Percentiles rank a stretch among this genome's conserved stretches.
These are phyloP conservation scores for Hyperopisus bebe DNA, from an alignment of 2,113 vertebrate genomes.

Conservation along the genomic window DNA sequence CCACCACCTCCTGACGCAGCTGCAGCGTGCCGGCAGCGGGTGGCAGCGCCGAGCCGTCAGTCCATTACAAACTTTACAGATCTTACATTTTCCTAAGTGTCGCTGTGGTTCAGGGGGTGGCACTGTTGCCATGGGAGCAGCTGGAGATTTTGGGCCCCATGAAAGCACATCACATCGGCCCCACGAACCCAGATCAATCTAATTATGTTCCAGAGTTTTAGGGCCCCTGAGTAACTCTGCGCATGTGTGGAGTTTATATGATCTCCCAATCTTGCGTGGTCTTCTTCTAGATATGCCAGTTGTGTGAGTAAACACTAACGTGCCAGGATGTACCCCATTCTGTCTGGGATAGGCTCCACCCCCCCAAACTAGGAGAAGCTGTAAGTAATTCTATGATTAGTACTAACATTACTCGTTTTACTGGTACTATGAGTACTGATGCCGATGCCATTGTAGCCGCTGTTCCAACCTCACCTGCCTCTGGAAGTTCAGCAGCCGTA, in stretches of 20 bases:
- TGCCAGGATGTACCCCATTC: not conserved
- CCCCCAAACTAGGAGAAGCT: not conserved
- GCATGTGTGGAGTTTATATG: not conserved
- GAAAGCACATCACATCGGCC: not conserved
- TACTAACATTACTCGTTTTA: not conserved
- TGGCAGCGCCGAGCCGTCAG: not conserved
- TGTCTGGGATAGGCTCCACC: not conserved
- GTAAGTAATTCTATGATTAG: not conserved
- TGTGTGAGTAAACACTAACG: not conserved
- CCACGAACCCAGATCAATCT: not conserved
- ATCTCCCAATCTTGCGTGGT: not conserved
- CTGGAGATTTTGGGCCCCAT: not conserved
- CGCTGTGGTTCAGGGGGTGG: not conserved
- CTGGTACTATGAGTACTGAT: not conserved
- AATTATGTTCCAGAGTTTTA: not conserved
- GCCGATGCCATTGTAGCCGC: not conserved
- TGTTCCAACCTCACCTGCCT: conserved; percentile 73
- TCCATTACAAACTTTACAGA: no score
- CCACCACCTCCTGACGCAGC: conserved; percentile 94
- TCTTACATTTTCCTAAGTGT: not conserved
- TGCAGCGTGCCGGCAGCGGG: conserved; percentile 28
- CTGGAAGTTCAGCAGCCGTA: conserved; percentile 93
- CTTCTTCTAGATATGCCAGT: not conserved
- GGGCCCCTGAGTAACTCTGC: not conserved
- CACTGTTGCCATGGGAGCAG: not conserved